phyloP scores from a whole-genome alignment of 2,797 vertebrate species.

The Sebastes nivosus region DNA sequence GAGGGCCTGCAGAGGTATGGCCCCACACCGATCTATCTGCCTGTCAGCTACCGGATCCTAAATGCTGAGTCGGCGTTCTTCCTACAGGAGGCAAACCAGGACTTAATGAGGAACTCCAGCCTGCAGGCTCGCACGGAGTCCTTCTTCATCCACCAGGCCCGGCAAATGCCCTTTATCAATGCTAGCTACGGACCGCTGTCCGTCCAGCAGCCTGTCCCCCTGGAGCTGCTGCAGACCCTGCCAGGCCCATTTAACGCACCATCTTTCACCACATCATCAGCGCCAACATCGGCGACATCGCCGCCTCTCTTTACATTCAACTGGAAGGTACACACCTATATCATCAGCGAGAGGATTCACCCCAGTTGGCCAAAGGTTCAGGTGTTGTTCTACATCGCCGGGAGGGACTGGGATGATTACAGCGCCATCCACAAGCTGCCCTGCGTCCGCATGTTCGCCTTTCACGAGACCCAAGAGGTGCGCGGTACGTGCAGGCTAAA shows the following conservation, averaged over 20 bases:
- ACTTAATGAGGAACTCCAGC: slow-evolving; percentile 92
- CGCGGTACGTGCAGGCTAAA: slow-evolving; percentile 84
- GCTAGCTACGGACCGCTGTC: slow-evolving; percentile 92
- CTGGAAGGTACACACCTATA: slow-evolving; percentile 86
- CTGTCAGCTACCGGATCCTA: slow-evolving; percentile 89
- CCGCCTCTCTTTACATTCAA: slow-evolving; percentile 85
- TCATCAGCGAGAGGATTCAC: slow-evolving; percentile 85
- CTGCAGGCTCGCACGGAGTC: slow-evolving; percentile 89
- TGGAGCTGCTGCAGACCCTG: slow-evolving; percentile 81
- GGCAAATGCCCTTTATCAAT: slow-evolving; percentile 84
- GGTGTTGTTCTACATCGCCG: slow-evolving; percentile 85
- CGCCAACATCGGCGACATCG: slow-evolving; percentile 49
- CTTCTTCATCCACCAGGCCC: slow-evolving; percentile 90
- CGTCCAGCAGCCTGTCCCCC: slow-evolving; percentile 86
- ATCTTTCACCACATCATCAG: slow-evolving; percentile 52
- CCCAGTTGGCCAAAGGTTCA: slow-evolving; percentile 87
- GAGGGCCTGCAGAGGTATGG: slow-evolving; percentile 87
- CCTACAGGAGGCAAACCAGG: slow-evolving; percentile 90
- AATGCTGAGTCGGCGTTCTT: slow-evolving; percentile 89
- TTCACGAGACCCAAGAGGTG: slow-evolving; percentile 88
- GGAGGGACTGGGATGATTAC: slow-evolving; percentile 88
- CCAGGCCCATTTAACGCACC: slow-evolving; percentile 77
- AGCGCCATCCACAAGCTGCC: slow-evolving; percentile 82
- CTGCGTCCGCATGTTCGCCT: slow-evolving; percentile 86
- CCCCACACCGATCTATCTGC: slow-evolving; percentile 90